Conservation (phyloP, 2,888 invertebrate species). For the Rhaphigaster nebulosa region DNA sequence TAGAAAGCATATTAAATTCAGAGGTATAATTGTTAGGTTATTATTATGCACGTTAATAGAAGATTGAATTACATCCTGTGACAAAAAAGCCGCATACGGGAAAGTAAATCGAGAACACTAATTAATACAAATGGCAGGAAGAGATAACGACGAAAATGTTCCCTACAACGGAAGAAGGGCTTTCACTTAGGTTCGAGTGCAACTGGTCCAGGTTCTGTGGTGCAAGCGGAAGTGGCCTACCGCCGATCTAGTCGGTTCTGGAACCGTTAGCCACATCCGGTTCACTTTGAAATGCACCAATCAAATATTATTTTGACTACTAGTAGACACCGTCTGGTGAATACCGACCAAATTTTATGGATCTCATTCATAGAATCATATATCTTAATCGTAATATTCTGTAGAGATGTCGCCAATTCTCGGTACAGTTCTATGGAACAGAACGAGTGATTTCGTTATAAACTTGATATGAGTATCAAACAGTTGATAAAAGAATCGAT, state of each 20-base stretch:
- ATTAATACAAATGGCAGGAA: neutral
- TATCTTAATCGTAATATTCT: too few species aligned
- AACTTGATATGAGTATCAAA: too few species aligned
- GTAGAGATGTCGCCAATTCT: too few species aligned
- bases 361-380: neutral
- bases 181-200: neutral
- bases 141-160: neutral
- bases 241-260: neutral
- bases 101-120: neutral
- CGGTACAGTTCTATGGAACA: too few species aligned
- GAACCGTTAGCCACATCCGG: constrained; percentile 5
- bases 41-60: neutral
- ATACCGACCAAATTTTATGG: neutral
- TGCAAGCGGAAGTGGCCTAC: constrained; percentile 20
- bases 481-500: too few species aligned
- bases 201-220: neutral
- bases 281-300: constrained; percentile 17
- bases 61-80: neutral
- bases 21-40: neutral
- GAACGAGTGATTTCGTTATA: too few species aligned
- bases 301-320: neutral
- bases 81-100: neutral
- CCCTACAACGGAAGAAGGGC: neutral
- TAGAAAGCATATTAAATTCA: too few species aligned
- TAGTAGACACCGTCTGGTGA: neutral